Base-by-base conservation (phyloP, 2,888 invertebrate genomes). In the Acanthosepion lycidas region DNA sequence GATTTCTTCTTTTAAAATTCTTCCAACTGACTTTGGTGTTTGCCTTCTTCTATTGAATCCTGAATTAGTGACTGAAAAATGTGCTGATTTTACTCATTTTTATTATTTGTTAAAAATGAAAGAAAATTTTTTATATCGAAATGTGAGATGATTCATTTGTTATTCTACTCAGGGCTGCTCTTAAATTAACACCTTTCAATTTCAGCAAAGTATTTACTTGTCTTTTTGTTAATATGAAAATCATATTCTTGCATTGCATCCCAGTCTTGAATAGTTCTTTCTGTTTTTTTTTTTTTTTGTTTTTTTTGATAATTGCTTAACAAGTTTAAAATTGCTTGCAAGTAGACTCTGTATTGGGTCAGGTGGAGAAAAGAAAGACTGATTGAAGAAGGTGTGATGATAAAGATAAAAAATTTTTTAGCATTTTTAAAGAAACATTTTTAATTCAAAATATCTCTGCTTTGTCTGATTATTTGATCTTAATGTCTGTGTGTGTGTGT, bases 121-220 rank as follows among this genome's bases (percentile, higher is more conserved):
- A n/a, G 3, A n/a, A 15, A n/a, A n/a, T 8, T 78, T 78, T n/a
- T 12, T n/a, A 78, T 78, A 78, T 78, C 15, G 78, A 78, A 78
- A 33, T 12, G 78, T 33, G 78, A 78, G 78, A 78, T 78, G 78
- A 78, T 78, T 78, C 78, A 78, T 78, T 78, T 78, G 78, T 78
- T 78, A 78, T 78, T 78, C 78, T 33, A 78, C n/a, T n/a, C 78
- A 78, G 78, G 78, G 78, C n/a, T 9, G 78, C 78, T 78, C 78
- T 78, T 78, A 78, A 78, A 78, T 78, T 78, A 78, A 78, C 78
- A 78, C 78, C 78, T 78, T 78, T 78, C 78, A 78, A 78, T 78
- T 33, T 12, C n/a, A n/a, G 33, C n/a, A 12, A 78, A 78, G 78
- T 78, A 15, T n/a, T 78, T 78, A 1, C n/a, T n/a, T 78, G 20